A percentile compares a stretch with the other conserved stretches of the same genome.
These are phyloP conservation scores for Denticeps clupeoides DNA, from an alignment of 2,797 vertebrate genomes.

Conservation along the genomic window DNA sequence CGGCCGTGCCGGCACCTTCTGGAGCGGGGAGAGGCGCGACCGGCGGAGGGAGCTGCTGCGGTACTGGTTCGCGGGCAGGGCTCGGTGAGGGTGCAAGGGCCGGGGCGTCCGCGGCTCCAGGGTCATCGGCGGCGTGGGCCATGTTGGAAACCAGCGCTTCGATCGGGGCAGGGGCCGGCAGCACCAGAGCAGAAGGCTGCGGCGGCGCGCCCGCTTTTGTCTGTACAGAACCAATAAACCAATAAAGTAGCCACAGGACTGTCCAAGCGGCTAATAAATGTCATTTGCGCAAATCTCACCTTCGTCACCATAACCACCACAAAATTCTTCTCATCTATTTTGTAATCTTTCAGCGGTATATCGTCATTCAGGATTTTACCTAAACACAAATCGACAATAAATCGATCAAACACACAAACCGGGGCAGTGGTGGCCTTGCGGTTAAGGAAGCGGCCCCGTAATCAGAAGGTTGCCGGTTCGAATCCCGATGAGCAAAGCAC, in stretches of 20 bases:
- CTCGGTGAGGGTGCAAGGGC: constrained; percentile 7
- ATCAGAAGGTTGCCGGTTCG: no score
- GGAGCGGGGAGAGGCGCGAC: constrained; percentile 1
- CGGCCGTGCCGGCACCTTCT: background rate
- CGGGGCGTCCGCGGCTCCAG: constrained; percentile 13
- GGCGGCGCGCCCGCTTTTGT: constrained; percentile 39
- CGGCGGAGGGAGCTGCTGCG: background rate
- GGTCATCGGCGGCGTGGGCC: background rate
- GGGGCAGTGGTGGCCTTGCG: no score
- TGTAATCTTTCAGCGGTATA: constrained; percentile 59
- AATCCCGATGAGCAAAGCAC: no score
- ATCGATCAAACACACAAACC: no score
- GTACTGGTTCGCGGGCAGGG: background rate
- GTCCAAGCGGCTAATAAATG: background rate
- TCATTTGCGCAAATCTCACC: constrained; percentile 35
- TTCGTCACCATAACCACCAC: constrained; percentile 70
- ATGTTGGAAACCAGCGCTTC: no score
- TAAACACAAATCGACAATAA: constrained; percentile 20
- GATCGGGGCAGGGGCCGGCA: constrained; percentile 8
- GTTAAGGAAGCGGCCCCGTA: no score
- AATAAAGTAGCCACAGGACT: background rate
- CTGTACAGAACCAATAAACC: constrained; percentile 33
- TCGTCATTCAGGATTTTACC: constrained; percentile 69
- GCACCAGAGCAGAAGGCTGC: constrained; percentile 6
- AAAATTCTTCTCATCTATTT: constrained; percentile 70